A percentile compares a stretch with the other conserved stretches of the same genome.
Evolutionary conservation across 2,797 vertebrate species (phyloP).

Genomic region (Triplophysa bombifrons): DNA sequence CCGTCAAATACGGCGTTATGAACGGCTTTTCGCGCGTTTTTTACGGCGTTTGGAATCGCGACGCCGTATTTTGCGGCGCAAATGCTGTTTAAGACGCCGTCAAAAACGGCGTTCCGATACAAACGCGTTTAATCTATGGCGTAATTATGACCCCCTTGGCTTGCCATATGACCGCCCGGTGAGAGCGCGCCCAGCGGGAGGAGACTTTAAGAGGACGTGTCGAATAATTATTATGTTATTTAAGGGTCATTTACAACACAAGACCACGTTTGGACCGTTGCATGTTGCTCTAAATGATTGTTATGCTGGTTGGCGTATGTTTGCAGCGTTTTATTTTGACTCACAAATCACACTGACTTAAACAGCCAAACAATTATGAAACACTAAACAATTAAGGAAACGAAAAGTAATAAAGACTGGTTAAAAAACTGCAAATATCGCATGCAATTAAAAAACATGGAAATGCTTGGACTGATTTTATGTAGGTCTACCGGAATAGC

Average conservation of each 20-base stretch:
- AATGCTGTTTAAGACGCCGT: too few relatives aligned
- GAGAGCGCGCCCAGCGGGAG: constrained; percentile 70
- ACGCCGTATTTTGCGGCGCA: too few relatives aligned
- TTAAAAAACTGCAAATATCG: background rate
- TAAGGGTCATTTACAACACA: constrained; percentile 80
- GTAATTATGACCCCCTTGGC: too few relatives aligned
- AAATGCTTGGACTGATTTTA: background rate
- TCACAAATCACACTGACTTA: background rate
- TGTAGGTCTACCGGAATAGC: too few relatives aligned
- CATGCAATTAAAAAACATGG: background rate
- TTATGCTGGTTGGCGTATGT: constrained; percentile 6
- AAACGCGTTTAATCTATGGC: too few relatives aligned
- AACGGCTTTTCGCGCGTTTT: too few relatives aligned
- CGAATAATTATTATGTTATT: constrained; percentile 79
- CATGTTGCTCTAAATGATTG: constrained; percentile 26
- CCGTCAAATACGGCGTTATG: too few relatives aligned
- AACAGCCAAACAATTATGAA: background rate
- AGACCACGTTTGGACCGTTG: constrained; percentile 60
- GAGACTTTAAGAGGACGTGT: constrained; percentile 63
- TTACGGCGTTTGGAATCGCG: too few relatives aligned
- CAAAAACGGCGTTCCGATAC: too few relatives aligned
- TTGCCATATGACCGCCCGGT: too few relatives aligned
- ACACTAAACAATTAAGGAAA: background rate
- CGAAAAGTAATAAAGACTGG: background rate
- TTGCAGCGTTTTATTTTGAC: background rate